Base-by-base conservation (phyloP, 2,888 invertebrate species). In the Synanthedon myopaeformis region DNA sequence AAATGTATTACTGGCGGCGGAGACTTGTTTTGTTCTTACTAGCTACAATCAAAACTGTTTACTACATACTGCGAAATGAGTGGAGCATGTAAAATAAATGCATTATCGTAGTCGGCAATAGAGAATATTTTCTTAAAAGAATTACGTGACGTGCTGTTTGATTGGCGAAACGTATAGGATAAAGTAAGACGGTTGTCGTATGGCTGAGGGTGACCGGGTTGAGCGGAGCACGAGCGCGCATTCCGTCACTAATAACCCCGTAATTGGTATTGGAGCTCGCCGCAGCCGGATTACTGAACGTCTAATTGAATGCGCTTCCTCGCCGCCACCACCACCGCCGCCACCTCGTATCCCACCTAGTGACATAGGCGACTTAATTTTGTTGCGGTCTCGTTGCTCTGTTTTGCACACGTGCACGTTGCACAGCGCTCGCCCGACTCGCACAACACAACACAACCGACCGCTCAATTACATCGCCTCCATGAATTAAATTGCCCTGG, bases 241-340 rank as follows among this genome's bases (percentile, higher is more conserved):
- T 72, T 71, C 79, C 77, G 70, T 75, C 79, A 82, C 85, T 87
- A 87, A 87, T 87, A 87, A 81, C 86, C 74, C 79, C 70, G 84
- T 87, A 87, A 87, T 87, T 87, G 86, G 86, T 83, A 86, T 86
- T 82, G 86, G 80, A 85, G 86, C 86, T 85, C 78, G 78, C 80
- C 80, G 80, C 81, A 79, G 81, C 78, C 74, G 86, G 86, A 87
- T 87, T 87, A 87, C 83, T 80, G 79, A 80, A 77, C 86, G 78
- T 85, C 85, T 87, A 87, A 87, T 87, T 87, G 86, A 86, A 86
- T 87, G 83, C 84, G 79, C 64, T 76, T 66, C 68, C 73, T 69
- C 67, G 67, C 74, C 67, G 67, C 74, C 65, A 65, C 63, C 65
- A 70, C 69, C 71, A 35, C 35, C 35, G 35, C 35, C 35, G 35